Conservation (phyloP, 2,113 vertebrate species). For the Solea senegalensis region DNA sequence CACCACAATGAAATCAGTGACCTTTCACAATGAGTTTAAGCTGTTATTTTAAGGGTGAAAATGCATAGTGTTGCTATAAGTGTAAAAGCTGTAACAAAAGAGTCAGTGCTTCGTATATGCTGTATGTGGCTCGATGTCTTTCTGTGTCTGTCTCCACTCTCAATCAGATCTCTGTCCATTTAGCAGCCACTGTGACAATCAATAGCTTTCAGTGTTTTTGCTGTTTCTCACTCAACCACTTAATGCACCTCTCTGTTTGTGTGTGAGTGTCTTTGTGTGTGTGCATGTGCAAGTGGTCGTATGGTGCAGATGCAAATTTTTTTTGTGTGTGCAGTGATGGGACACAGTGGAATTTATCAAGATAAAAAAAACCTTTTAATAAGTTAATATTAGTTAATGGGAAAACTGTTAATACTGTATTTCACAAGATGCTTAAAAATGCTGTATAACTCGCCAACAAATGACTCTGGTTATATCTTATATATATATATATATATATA, state of each 20-base stretch:
- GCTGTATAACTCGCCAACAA: too few species aligned
- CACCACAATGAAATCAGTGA: too few species aligned
- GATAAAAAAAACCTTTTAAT: too few species aligned
- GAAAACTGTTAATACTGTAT: too few species aligned
- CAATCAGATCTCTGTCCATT: conserved; percentile 14
- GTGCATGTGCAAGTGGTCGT: neutral
- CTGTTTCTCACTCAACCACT: conserved; percentile 15
- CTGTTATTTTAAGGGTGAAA: too few species aligned
- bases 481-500: too few species aligned
- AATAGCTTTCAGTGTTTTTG: conserved; percentile 22
- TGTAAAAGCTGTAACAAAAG: conserved; percentile 17
- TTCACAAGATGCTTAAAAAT: too few species aligned
- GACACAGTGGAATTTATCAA: too few species aligned
- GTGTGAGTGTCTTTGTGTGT: conserved; percentile 1
- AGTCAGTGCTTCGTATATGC: neutral
- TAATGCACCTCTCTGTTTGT: conserved; percentile 16
- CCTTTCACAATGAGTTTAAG: too few species aligned
- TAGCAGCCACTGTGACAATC: conserved; percentile 11
- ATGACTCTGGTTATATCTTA: too few species aligned
- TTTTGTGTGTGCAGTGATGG: too few species aligned
- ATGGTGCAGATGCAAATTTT: conserved; percentile 11
- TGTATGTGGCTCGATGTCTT: neutral
- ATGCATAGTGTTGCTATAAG: neutral
- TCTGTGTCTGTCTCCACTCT: conserved; percentile 35
- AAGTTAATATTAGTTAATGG: too few species aligned